phyloP scores from a whole-genome alignment of 2,797 vertebrate species.

The Pangasius mekongensis region DNA sequence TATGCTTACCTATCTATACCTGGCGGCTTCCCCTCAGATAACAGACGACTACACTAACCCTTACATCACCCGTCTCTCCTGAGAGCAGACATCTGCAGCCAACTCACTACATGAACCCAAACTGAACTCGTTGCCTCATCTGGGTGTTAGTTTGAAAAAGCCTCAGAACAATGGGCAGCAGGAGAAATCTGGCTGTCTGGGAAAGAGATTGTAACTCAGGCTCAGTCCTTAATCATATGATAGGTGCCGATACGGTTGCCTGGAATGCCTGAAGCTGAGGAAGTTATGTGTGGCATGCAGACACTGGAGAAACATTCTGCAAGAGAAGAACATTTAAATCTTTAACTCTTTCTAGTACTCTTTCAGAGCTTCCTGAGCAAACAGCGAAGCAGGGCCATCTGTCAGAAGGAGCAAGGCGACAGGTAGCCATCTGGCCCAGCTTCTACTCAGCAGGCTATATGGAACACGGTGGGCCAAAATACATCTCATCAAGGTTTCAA shows the following conservation, averaged over 20 bases:
- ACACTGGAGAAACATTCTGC: conserved; percentile 53
- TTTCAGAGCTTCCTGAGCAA: conserved; percentile 19
- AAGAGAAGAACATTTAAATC: conserved; percentile 50
- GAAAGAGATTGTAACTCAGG: conserved; percentile 54
- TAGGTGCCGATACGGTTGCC: conserved; percentile 62
- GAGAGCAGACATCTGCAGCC: conserved; percentile 33
- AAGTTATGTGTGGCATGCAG: conserved; percentile 65
- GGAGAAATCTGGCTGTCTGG: conserved; percentile 21
- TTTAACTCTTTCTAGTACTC: conserved; percentile 43
- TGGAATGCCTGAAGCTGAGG: conserved; percentile 67
- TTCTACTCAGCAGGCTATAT: neutral
- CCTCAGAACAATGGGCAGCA: conserved; percentile 21
- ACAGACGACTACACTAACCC: neutral
- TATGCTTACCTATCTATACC: neutral
- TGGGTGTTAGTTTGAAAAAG: conserved; percentile 23
- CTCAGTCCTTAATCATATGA: conserved; percentile 51
- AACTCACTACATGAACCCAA: conserved; percentile 35
- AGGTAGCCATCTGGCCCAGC: conserved; percentile 30
- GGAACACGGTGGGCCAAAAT: conserved; percentile 8
- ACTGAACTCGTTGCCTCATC: conserved; percentile 47
- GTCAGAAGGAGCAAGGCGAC: conserved; percentile 55
- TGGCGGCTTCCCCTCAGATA: neutral
- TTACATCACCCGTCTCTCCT: neutral
- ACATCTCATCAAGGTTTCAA: conserved; percentile 1
- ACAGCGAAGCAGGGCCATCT: conserved; percentile 64